These are phyloP conservation scores for Lepisosteus oculatus DNA, from an alignment of 2,113 vertebrate species.

Conservation along the genomic window DNA sequence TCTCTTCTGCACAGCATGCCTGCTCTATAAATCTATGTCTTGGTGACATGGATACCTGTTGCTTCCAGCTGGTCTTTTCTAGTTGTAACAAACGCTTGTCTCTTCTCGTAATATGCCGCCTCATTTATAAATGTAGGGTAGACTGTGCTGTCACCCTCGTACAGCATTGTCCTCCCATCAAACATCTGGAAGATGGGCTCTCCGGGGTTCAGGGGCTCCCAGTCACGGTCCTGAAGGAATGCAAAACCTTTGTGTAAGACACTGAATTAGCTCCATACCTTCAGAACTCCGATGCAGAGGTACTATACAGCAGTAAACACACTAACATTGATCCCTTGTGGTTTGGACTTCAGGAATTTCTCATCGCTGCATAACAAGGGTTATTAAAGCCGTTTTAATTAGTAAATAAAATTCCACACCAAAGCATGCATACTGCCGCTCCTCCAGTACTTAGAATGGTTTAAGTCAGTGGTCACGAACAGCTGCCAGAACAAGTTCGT, in stretches of 20 bases:
- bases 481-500: too few relatives aligned
- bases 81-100: constrained; percentile 88
- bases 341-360: too few relatives aligned
- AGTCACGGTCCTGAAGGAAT: constrained; percentile 84
- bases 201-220: constrained; percentile 84
- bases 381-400: too few relatives aligned
- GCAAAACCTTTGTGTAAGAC: constrained; percentile 7
- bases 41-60: constrained; percentile 54
- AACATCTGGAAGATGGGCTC: constrained; percentile 90
- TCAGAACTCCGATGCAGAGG: background rate
- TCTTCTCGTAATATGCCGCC: constrained; percentile 96
- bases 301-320: too few relatives aligned
- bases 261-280: background rate
- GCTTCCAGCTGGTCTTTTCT: constrained; percentile 71
- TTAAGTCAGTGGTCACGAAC: too few relatives aligned
- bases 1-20: too few relatives aligned
- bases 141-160: constrained; percentile 71
- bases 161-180: constrained; percentile 74
- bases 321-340: too few relatives aligned
- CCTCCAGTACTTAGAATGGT: too few relatives aligned
- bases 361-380: too few relatives aligned
- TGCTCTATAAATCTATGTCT: constrained; percentile 37
- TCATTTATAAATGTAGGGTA: constrained; percentile 94
- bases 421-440: too few relatives aligned
- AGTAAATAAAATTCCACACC: too few relatives aligned